These are phyloP conservation scores for Anguilla obscura DNA, from an alignment of 2,797 vertebrate species.

Conservation along the genomic window DNA sequence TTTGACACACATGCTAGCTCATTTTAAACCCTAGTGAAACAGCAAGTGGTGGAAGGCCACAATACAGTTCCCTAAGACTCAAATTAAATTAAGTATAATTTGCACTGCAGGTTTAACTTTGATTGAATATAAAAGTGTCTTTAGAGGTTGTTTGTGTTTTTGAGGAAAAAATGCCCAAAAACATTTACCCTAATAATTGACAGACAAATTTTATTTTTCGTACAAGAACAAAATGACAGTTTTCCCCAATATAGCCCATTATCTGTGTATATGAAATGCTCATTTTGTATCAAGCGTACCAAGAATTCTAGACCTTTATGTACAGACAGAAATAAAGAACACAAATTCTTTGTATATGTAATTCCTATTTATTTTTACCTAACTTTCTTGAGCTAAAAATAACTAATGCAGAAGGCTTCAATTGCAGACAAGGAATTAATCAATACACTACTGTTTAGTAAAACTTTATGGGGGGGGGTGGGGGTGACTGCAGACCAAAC, in stretches of 20 bases:
- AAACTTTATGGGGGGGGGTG: background rate
- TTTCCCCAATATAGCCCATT: background rate
- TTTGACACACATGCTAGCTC: background rate
- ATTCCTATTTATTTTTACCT: background rate
- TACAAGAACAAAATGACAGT: background rate
- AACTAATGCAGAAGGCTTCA: background rate
- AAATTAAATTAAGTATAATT: background rate
- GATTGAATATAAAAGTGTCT: background rate
- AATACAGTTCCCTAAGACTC: background rate
- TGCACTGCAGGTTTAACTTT: too few relatives aligned
- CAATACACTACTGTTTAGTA: background rate
- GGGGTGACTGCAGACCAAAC: background rate
- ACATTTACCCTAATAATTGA: background rate
- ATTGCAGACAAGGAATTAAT: background rate
- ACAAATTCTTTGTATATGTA: background rate
- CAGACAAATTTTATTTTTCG: background rate
- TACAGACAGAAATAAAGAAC: background rate
- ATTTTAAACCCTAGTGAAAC: constrained; percentile 6
- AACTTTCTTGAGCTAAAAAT: background rate
- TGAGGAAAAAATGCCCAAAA: background rate
- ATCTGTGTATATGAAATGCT: background rate
- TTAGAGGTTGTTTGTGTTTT: background rate
- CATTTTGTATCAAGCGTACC: background rate
- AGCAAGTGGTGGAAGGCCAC: background rate
- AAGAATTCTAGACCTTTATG: background rate